Evolutionary conservation across 2,113 vertebrate species (phyloP).

Genomic region (Ovis canadensis): DNA sequence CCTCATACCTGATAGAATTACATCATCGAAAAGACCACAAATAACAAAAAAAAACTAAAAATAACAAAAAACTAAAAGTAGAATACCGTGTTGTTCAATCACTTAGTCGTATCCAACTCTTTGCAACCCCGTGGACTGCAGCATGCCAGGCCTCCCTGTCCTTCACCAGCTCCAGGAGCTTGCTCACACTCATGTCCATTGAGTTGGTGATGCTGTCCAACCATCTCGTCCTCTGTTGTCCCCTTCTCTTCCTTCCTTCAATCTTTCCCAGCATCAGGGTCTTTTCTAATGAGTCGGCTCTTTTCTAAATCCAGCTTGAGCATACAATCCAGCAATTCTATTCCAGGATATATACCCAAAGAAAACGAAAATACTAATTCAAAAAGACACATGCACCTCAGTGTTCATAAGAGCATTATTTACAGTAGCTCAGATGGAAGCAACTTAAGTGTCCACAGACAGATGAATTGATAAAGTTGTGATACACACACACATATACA

Average conservation of each 20-base stretch:
- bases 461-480: neutral
- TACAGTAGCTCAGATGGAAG: neutral
- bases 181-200: neutral
- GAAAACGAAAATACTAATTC: neutral
- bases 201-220: neutral
- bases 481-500: neutral
- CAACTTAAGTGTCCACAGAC: neutral
- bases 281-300: neutral
- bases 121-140: neutral
- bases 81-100: neutral
- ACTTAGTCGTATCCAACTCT: neutral
- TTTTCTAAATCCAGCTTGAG: neutral
- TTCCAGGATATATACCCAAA: neutral
- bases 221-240: neutral
- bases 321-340: neutral
- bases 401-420: neutral
- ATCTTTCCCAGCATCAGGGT: neutral
- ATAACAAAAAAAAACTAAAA: neutral
- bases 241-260: neutral
- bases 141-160: neutral
- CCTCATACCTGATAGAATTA: neutral
- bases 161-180: neutral
- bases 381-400: neutral
- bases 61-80: neutral
- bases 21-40: neutral